Evolutionary conservation across 2,113 vertebrate species (phyloP), one percentile per base, ranked within the genome.

Genomic region (Willisornis vidua): DNA sequence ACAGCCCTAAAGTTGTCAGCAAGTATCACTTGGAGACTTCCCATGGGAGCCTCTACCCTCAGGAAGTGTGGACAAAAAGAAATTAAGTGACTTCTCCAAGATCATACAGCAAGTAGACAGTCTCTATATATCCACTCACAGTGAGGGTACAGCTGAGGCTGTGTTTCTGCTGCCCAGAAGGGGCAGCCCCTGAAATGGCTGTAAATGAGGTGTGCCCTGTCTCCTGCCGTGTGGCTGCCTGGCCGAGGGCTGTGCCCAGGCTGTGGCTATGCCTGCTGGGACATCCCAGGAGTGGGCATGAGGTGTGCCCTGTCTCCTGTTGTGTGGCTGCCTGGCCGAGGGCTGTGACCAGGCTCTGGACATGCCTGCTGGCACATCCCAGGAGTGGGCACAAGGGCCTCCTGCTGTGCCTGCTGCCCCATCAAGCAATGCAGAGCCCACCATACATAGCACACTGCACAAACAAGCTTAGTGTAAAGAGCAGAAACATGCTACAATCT

Each of bases 281-380:
- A 1, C 14, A 10, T 22, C 68, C 81, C n/a, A 4, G 3, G 25
- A 28, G 37, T 9, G 45, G 62, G 68, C 62, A 19, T 1, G 5
- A 14, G 17, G 12, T 2, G 29, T 52, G 37, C 26, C 66, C 28
- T 52, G 4, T 13, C 39, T 58, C n/a, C 43, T 68, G 43, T 17
- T 1, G 0, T 6, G 2, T 6, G 14, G 35, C 45, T 59, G 14
- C 31, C 19, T 6, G n/a, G 28, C 57, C 49, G 33, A 15, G 52
- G 41, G 41, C 41, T 43, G 41, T 43, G 41, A 10, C n/a, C n/a
- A 8, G 75, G 12, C 70, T 7, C 1, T 9, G 16, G 46, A 55
- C 37, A 12, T 33, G 45, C 43, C 39, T 33, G 37, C 75, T 57
- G 29, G 8, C 1, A 1, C 14, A 10, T 22, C 68, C 81, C n/a